Base-by-base conservation (phyloP, 2,888 invertebrate species). In the Patella ulyssiponensis region DNA sequence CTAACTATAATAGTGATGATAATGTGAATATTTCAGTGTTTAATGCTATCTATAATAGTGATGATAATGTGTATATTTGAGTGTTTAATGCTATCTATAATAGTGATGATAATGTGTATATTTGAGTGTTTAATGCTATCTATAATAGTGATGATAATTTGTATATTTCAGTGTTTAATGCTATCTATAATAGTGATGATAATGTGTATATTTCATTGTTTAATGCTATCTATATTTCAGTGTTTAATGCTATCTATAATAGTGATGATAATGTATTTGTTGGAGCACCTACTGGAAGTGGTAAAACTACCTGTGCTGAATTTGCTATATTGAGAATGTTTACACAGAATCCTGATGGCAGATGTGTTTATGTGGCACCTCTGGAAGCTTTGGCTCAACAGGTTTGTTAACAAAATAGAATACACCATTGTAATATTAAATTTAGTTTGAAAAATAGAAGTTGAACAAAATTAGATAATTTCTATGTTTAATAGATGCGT, bases 31-130 rank as follows among this genome's bases (percentile, higher is more conserved):
- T 58, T 9, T 58, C 7, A 7, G 7, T 17, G 20, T 58, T 17
- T 1, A 9, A 2, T 20, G 12, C 20, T 14, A 9, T 58, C 17
- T 58, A 58, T 20, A 64, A 64, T 23, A 64, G 20, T 15, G 64
- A 64, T 64, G 64, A 64, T 17, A 56, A 56, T 56, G 56, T 71
- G 69, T 82, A 2, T 76, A 12, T 82, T 91, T 77, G 87, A 93
- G 98, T 99, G 9, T 99, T 99, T 93, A 99, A 99, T 92, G 97
- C 98, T 0, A 96, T 99, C 0, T 99, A 98, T 93, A 98, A 98
- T 91, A 96, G 96, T 1, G 98, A 99, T 90, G 99, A 99, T 90
- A 99, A 98, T 92, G 96, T 99, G 11, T 82, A 5, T 76, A 15
- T 82, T 91, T 77, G 87, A 93, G 98, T 99, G 9, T 99, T 99